A percentile compares a stretch with the other conserved stretches of the same genome.
Conservation (phyloP, 1,140 invertebrate genomes). For the Meteorus sp. region DNA sequence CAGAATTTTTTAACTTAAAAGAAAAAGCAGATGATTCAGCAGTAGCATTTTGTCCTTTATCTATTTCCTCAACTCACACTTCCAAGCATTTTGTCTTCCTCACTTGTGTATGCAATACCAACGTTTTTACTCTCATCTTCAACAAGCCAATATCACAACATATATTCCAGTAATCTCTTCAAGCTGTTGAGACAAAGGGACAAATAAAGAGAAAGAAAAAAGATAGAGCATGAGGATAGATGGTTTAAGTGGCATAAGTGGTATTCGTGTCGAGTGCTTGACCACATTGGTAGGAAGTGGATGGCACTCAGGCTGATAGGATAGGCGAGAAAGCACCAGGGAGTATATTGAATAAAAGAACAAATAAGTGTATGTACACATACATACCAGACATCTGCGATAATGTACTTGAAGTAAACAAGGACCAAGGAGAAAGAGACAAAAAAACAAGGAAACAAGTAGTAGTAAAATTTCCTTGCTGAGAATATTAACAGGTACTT, state of each 20-base stretch:
- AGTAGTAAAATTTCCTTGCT: too few relatives aligned
- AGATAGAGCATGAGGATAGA: too few relatives aligned
- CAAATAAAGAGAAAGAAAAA: neutral
- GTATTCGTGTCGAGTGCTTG: slow-evolving; percentile 42
- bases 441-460: neutral
- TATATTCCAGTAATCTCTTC: neutral
- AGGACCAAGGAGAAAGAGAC: neutral
- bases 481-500: too few relatives aligned
- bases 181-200: slow-evolving; percentile 2
- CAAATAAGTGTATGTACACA: neutral
- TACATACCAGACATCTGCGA: too few relatives aligned
- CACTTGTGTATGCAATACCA: too few relatives aligned
- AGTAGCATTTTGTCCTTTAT: too few relatives aligned
- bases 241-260: slow-evolving; percentile 35
- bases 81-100: too few relatives aligned
- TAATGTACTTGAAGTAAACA: slow-evolving; percentile 15
- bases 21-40: too few relatives aligned
- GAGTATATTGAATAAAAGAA: neutral
- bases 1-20: too few relatives aligned
- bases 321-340: neutral
- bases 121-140: neutral
- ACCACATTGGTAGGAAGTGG: slow-evolving; percentile 44
- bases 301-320: slow-evolving; percentile 23
- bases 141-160: too few relatives aligned
- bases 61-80: too few relatives aligned